Base-by-base conservation (phyloP, 37 sponge, comb jelly and placozoan species). In the Lycopodina hypogea region DNA sequence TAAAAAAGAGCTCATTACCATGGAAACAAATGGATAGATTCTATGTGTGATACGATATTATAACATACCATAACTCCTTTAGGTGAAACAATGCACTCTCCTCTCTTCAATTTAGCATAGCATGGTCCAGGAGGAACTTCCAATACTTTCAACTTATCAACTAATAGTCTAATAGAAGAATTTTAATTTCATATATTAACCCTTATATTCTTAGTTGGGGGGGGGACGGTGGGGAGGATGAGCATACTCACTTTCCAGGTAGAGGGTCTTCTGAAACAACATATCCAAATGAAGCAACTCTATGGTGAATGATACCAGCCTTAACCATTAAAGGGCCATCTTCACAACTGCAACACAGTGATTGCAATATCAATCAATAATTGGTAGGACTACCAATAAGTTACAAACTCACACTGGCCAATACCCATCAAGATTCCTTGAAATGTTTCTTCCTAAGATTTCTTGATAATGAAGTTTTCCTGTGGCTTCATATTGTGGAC, bases 111-210 rank as follows among this genome's bases (percentile, higher is more conserved):
- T 42, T 83, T 87, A 14, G 88, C 93, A 84, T 87, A 92, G 51
- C 92, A 69, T 7, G 96, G 96, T 3, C 96, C 93, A 22, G 90
- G 91, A 29, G 86, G 83, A 15, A 96, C 78, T 26, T 93, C 96
- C 8, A 88, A 70, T 6, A 37, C 45, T 74, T 85, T 92, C 42
- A 90, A 40, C 70, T 71, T 83, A 0, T 80, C 88, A 15, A 90
- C 93, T 56, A 81, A 71, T 52, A 96, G 66, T 56, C 90, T 93
- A 59, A 30, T 42, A 41, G 0, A 70, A n/a, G 0, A 50, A 26
- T 26, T 60, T 11, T 18, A 52, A 52, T 52, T 52, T 11, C 11
- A 11, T 52, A 15, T 15, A 11, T 52, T 52, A 11, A 11, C 15
- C 17, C 32, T 18, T 29, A 37, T 24, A 62, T 1, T 18, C 36